Base-by-base conservation (phyloP, 1,140 invertebrate genomes). In the Popillia japonica region DNA sequence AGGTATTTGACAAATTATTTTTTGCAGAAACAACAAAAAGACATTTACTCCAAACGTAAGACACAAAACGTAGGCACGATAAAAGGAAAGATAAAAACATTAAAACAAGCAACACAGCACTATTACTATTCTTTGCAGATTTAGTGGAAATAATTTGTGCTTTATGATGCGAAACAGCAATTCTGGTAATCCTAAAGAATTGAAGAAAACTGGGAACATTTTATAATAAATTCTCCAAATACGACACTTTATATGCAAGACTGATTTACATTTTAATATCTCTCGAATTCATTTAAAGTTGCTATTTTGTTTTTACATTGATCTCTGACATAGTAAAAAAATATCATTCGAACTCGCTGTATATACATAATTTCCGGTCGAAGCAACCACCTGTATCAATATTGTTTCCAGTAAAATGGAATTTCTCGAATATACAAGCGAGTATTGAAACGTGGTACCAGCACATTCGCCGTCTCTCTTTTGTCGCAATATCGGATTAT, bases 351-450 rank as follows among this genome's bases (percentile, higher is more conserved):
- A 55, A 55, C 48, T 55, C 48, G 27, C 27, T 55, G 48, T 22
- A 34, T 68, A 68, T 68, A 40, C 34, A 74, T 20, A 74, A 74
- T 44, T 44, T 74, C 41, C 41, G 27, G 34, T 40, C 14, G 7
- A 74, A 74, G 40, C 72, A 44, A 20, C 72, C 72, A 74, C 72
- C 72, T 74, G 72, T 74, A 74, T 74, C 72, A 44, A 74, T 74
- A 74, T 74, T 74, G 72, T 74, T 74, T 74, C 72, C 72, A 44
- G 34, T 41, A 27, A 34, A 74, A 74, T 74, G 34, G 34, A 74
- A 22, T 34, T 68, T 68, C 61, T 68, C 61, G 17, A 7, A 7
- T 11, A 17, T n/a, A 68, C 22, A 68, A 68, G 22, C 20, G 61
- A 17, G 27, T 68, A 68, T 68, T 68, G 61, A 68, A 68, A 68